Conservation (phyloP, 2,888 invertebrate species). For the Antheraea assamensis region DNA sequence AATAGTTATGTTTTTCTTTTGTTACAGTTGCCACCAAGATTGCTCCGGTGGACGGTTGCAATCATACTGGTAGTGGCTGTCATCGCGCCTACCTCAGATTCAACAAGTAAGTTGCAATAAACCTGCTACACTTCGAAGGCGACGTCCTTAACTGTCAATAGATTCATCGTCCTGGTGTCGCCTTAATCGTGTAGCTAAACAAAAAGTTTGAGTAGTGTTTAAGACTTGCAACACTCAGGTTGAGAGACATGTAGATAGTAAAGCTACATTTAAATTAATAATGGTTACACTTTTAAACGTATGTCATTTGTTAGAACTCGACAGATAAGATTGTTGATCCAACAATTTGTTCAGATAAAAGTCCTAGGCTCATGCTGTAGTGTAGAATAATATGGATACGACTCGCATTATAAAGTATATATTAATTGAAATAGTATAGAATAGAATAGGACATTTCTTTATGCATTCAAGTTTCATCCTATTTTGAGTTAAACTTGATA, state of each 20-base stretch:
- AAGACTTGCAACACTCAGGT: too few species aligned
- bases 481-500: too few species aligned
- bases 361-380: neutral
- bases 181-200: too few species aligned
- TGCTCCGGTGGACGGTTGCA: conserved; percentile 79
- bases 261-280: neutral
- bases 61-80: conserved; percentile 80
- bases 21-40: conserved; percentile 84
- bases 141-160: neutral
- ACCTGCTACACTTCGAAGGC: neutral
- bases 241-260: too few species aligned
- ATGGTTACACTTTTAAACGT: neutral
- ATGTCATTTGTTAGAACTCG: neutral
- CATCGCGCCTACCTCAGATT: conserved; percentile 80
- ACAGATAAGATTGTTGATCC: neutral
- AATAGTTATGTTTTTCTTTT: conserved; percentile 38
- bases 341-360: neutral
- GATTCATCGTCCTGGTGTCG: neutral
- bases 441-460: too few species aligned
- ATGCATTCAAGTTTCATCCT: too few species aligned
- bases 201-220: too few species aligned
- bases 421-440: neutral
- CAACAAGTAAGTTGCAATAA: conserved; percentile 77
- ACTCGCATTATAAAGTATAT: neutral
- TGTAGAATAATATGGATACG: neutral